These are phyloP conservation scores for Diadophis punctatus DNA, from an alignment of 2,113 vertebrate genomes.

Conservation along the genomic window DNA sequence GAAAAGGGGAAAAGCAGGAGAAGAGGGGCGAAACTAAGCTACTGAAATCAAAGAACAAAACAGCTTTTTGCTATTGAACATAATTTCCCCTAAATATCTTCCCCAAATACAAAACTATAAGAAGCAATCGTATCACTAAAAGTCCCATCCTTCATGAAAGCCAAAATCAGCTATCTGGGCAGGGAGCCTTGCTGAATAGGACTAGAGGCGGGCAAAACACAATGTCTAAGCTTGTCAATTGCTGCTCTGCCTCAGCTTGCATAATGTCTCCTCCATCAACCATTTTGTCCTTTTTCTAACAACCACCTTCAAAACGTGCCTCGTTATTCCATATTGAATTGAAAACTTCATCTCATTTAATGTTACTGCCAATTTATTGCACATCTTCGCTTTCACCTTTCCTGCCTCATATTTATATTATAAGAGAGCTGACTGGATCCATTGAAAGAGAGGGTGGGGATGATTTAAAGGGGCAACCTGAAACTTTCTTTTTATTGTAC, in stretches of 20 bases:
- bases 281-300: not conserved
- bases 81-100: not conserved
- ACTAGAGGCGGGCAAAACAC: not conserved
- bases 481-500: not conserved
- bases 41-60: not conserved
- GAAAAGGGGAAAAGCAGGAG: not conserved
- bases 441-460: not conserved
- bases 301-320: not conserved
- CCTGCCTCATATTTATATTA: rapidly evolving
- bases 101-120: not conserved
- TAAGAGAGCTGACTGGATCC: rapidly evolving
- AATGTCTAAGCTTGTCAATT: not conserved
- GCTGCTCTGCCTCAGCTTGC: not conserved
- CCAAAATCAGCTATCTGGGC: not conserved
- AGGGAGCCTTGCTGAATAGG: not conserved
- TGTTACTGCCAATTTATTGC: not conserved
- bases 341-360: not conserved
- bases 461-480: not conserved
- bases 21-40: not conserved
- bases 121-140: not conserved
- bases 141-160: not conserved
- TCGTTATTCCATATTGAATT: not conserved
- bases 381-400: not conserved
- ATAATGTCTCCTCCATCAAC: not conserved
- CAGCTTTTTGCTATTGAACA: not conserved